A percentile compares a stretch with the other conserved stretches of the same genome.
These are phyloP conservation scores for Macquaria australasica DNA, from an alignment of 2,113 vertebrate genomes.

Conservation along the genomic window DNA sequence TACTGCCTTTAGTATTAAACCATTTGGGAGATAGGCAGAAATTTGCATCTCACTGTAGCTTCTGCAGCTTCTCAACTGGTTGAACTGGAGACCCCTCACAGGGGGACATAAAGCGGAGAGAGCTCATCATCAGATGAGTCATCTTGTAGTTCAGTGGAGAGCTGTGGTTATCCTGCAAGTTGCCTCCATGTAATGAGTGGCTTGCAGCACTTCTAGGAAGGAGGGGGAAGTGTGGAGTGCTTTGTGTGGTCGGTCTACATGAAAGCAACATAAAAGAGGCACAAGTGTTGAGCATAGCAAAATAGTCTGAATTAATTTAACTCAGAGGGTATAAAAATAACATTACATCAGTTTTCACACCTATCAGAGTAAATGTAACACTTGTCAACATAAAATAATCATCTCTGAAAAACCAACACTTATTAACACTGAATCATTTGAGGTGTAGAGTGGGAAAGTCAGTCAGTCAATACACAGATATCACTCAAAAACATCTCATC, in stretches of 20 bases:
- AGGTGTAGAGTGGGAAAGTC: background rate
- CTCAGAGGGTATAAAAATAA: constrained; percentile 25
- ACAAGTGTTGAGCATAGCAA: constrained; percentile 3
- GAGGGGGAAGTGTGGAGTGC: background rate
- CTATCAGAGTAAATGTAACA: constrained; percentile 20
- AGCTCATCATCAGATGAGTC: constrained; percentile 11
- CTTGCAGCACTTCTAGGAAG: background rate
- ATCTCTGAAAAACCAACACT: background rate
- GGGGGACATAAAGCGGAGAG: background rate
- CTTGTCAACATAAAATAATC: constrained; percentile 15
- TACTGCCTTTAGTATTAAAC: constrained; percentile 8
- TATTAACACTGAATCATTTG: background rate
- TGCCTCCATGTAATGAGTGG: constrained; percentile 26
- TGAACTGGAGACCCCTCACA: background rate
- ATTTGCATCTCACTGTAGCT: background rate
- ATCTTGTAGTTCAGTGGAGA: background rate
- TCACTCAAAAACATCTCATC: background rate
- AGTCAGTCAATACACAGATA: background rate
- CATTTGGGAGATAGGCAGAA: background rate
- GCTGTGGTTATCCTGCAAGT: constrained; percentile 5
- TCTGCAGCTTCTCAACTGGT: background rate
- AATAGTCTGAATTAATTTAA: constrained; percentile 11
- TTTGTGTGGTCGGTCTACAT: background rate
- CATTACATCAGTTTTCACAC: constrained; percentile 9
- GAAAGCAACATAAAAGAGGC: constrained; percentile 15